Evolutionary conservation across 2,888 invertebrate species (phyloP).

Genomic region (Ornithoptera priamus): DNA sequence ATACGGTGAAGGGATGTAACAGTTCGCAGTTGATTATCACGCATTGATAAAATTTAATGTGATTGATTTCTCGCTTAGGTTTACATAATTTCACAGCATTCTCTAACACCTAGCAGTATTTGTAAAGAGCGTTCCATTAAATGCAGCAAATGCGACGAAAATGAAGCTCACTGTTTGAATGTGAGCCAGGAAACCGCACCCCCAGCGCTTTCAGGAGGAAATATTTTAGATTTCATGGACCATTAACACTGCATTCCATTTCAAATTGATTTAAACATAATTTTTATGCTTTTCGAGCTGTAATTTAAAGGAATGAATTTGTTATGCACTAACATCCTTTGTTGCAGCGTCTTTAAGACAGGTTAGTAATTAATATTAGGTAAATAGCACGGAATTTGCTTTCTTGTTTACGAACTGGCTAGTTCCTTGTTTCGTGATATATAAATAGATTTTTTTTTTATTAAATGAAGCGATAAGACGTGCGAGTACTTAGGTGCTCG

Average conservation of each 20-base stretch:
- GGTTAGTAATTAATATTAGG: too few relatives aligned
- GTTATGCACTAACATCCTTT: not conserved
- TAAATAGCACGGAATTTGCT: too few relatives aligned
- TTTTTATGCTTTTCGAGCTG: not conserved
- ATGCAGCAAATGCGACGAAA: slow-evolving; percentile 20
- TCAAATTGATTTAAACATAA: not conserved
- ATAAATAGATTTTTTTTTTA: too few relatives aligned
- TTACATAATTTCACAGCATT: not conserved
- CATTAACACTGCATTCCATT: slow-evolving; percentile 8
- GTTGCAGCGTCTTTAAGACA: too few relatives aligned
- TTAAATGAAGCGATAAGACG: too few relatives aligned
- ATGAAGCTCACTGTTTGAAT: slow-evolving; percentile 19
- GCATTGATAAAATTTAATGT: too few relatives aligned
- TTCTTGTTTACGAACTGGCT: too few relatives aligned
- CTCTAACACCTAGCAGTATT: not conserved
- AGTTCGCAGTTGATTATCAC: too few relatives aligned
- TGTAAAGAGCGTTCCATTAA: slow-evolving; percentile 6
- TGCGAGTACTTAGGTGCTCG: too few relatives aligned
- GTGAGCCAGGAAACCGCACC: slow-evolving; percentile 17
- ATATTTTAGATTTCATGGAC: slow-evolving; percentile 21
- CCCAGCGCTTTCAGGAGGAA: slow-evolving; percentile 12
- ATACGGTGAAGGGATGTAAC: too few relatives aligned
- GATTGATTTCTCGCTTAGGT: not conserved
- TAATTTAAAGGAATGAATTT: not conserved
- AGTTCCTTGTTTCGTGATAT: too few relatives aligned